These are phyloP conservation scores for Polia nebulosa DNA, from an alignment of 2,888 invertebrate genomes.

Conservation along the genomic window DNA sequence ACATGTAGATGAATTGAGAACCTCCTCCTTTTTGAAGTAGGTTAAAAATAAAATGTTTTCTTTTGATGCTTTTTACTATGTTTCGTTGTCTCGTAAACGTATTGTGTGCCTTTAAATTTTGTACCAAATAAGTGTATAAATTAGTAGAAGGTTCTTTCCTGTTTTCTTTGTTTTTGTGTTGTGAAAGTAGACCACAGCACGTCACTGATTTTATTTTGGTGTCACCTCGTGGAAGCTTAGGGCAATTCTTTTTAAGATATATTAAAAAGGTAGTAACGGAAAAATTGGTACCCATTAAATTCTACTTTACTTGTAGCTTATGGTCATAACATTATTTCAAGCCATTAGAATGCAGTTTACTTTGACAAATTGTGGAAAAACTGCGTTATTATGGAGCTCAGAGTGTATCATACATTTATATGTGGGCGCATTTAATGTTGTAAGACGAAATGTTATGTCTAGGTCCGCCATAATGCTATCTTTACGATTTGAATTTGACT, in stretches of 20 bases:
- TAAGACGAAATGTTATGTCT: background rate
- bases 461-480: background rate
- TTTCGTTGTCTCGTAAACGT: too few relatives aligned
- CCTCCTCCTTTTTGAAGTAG: too few relatives aligned
- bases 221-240: too few relatives aligned
- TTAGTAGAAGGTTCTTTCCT: too few relatives aligned
- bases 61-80: too few relatives aligned
- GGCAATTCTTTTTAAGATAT: background rate
- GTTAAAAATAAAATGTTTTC: too few relatives aligned
- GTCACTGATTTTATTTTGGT: too few relatives aligned
- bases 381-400: slow-evolving; percentile 3
- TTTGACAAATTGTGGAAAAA: slow-evolving; percentile 37
- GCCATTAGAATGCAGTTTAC: slow-evolving; percentile 28
- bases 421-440: slow-evolving; percentile 1
- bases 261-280: background rate
- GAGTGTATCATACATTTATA: slow-evolving; percentile 6
- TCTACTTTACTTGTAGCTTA: slow-evolving; percentile 1
- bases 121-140: too few relatives aligned
- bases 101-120: too few relatives aligned
- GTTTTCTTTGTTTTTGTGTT: too few relatives aligned
- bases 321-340: background rate
- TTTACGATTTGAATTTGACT: slow-evolving; percentile 21
- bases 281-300: background rate
- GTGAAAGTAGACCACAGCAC: too few relatives aligned
- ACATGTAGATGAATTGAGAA: too few relatives aligned